phyloP scores from a whole-genome alignment of 2,797 vertebrate species.

The Ptychadena robeensis region DNA sequence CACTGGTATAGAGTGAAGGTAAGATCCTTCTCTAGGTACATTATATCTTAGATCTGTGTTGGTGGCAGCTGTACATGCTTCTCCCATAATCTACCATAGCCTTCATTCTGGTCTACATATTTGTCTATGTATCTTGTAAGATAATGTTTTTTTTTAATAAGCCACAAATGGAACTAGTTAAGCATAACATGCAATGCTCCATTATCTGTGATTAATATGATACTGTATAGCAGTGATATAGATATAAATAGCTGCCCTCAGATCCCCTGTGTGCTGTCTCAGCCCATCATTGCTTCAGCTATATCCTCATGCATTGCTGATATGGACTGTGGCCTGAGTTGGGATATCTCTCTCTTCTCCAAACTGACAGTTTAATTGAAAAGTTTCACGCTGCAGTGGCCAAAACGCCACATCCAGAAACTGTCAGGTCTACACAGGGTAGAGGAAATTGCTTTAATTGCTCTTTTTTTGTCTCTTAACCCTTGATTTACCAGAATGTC shows the following conservation, averaged over 20 bases:
- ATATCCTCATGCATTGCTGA: constrained; percentile 31
- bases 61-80: background rate
- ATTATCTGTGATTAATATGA: constrained; percentile 23
- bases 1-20: too few relatives aligned
- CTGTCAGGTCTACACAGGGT: constrained; percentile 33
- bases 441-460: constrained; percentile 50
- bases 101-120: background rate
- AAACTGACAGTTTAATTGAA: constrained; percentile 58
- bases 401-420: constrained; percentile 51
- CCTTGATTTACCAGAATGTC: background rate
- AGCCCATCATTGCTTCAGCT: constrained; percentile 44
- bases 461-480: constrained; percentile 40
- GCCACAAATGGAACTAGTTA: constrained; percentile 7
- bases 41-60: background rate
- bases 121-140: background rate
- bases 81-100: background rate
- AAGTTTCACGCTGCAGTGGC: constrained; percentile 56
- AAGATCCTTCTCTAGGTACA: background rate
- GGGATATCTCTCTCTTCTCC: constrained; percentile 40
- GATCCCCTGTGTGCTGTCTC: constrained; percentile 40
- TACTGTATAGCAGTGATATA: constrained; percentile 32
- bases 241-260: constrained; percentile 47
- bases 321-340: constrained; percentile 35
- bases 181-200: constrained; percentile 12
- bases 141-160: background rate